Conservation (phyloP, 1,140 invertebrate genomes). For the Littorina saxatilis region DNA sequence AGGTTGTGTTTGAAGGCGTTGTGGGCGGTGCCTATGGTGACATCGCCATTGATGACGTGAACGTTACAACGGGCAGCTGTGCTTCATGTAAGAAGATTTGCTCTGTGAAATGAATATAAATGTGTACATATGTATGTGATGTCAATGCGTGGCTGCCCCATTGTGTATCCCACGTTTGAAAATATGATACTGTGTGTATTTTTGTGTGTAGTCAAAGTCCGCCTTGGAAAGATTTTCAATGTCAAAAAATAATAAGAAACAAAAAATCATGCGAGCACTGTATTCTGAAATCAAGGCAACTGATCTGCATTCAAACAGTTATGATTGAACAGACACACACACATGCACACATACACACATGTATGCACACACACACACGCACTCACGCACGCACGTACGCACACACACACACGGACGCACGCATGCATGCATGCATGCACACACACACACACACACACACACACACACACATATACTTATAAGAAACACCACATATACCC, state of each 20-base stretch:
- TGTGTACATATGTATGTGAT: too few relatives aligned
- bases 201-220: not conserved
- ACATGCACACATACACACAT: not conserved
- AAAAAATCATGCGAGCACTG: not conserved
- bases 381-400: too few relatives aligned
- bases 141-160: not conserved
- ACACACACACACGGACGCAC: too few relatives aligned
- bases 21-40: constrained; percentile 62
- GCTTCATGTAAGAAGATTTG: constrained; percentile 17
- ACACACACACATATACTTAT: not conserved
- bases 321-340: not conserved
- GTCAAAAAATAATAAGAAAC: not conserved
- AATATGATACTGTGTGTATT: not conserved
- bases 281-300: not conserved
- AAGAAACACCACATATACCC: too few relatives aligned
- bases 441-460: not conserved
- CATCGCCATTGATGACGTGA: constrained; percentile 71
- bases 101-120: too few relatives aligned
- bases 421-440: not conserved
- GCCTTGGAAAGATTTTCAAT: not conserved
- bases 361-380: not conserved
- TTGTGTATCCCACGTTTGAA: too few relatives aligned
- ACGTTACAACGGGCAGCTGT: constrained; percentile 53
- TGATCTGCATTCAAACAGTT: too few relatives aligned
- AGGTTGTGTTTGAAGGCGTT: constrained; percentile 64